Conservation (phyloP, 2,797 vertebrate species). For the Coregonus suidteri region DNA sequence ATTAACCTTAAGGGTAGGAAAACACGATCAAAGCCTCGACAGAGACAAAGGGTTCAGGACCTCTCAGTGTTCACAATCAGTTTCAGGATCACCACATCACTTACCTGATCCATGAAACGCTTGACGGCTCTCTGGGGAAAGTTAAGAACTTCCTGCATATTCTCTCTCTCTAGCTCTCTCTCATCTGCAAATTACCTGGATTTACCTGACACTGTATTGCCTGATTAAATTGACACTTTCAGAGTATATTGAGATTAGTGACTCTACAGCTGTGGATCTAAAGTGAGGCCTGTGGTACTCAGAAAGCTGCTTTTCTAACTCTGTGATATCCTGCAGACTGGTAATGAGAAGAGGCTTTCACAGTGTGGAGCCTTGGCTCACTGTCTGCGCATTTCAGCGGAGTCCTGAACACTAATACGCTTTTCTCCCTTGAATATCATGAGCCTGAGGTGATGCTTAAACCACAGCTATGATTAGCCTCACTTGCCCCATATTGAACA, state of each 20-base stretch:
- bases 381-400: background rate
- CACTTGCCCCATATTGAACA: slow-evolving; percentile 1
- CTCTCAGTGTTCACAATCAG: background rate
- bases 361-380: background rate
- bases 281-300: background rate
- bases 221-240: background rate
- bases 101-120: slow-evolving; percentile 26
- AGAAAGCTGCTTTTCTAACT: background rate
- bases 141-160: background rate
- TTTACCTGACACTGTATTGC: background rate
- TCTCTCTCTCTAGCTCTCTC: background rate
- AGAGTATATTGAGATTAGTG: slow-evolving; percentile 15
- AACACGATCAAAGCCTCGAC: slow-evolving; percentile 22
- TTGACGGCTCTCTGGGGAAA: background rate
- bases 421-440: slow-evolving; percentile 1
- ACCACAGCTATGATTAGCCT: slow-evolving; percentile 22
- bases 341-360: background rate
- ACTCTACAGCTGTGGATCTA: background rate
- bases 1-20: slow-evolving; percentile 41
- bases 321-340: background rate
- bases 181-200: background rate
- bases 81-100: slow-evolving; percentile 22
- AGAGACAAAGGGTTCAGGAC: slow-evolving; percentile 18
- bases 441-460: background rate
- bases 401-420: slow-evolving; percentile 10